Evolutionary conservation across 2,888 invertebrate genomes (phyloP).

Genomic region (Andrena trimmerana): DNA sequence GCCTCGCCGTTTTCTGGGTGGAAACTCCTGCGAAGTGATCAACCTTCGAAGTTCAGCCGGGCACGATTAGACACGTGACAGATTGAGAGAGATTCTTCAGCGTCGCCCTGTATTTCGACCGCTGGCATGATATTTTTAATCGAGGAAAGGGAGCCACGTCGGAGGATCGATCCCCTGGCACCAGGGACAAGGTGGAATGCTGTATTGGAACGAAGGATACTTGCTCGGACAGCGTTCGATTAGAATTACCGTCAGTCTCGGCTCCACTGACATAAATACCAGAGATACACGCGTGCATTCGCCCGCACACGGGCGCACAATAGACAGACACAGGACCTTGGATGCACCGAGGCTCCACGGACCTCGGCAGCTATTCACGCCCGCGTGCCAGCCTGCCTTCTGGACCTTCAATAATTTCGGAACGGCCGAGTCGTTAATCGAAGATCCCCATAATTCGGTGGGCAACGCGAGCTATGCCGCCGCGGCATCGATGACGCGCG

Average conservation of each 20-base stretch:
- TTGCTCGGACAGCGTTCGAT: constrained; percentile 66
- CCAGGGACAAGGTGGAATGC: constrained; percentile 29
- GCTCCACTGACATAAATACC: constrained; percentile 60
- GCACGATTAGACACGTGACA: too few relatives aligned
- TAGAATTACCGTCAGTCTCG: constrained; percentile 73
- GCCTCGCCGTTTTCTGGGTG: too few relatives aligned
- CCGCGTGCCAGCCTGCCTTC: constrained; percentile 50
- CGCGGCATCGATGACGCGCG: constrained; percentile 26
- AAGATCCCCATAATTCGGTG: constrained; percentile 63
- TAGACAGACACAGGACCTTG: constrained; percentile 32
- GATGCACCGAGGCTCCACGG: constrained; percentile 30
- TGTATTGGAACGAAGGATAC: constrained; percentile 64
- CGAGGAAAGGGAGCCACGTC: constrained; percentile 4
- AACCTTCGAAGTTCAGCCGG: too few relatives aligned
- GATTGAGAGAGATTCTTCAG: too few relatives aligned
- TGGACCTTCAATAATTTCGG: constrained; percentile 62
- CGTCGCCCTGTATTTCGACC: neutral
- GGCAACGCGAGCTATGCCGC: constrained; percentile 56
- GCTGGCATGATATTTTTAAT: neutral
- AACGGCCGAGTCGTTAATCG: constrained; percentile 67
- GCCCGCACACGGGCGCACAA: constrained; percentile 31
- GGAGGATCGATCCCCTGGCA: neutral
- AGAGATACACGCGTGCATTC: constrained; percentile 54
- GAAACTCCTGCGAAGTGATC: too few relatives aligned
- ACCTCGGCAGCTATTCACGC: constrained; percentile 53